A percentile compares a stretch with the other conserved stretches of the same genome.
Conservation (phyloP, 2,888 invertebrate genomes). For the Trichopoda pennipes region DNA sequence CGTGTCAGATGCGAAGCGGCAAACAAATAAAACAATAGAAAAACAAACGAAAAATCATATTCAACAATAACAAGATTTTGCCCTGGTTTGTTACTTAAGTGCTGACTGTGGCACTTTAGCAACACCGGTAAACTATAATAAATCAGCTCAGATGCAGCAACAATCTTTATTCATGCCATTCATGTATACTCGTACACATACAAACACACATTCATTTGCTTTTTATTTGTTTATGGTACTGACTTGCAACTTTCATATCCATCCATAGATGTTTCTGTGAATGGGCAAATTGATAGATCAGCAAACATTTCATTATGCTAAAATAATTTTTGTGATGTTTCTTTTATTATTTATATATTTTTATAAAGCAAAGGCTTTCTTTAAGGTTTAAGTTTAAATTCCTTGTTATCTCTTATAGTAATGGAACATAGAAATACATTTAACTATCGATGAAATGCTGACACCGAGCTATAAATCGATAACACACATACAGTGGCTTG, state of each 20-base stretch:
- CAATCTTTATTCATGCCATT: constrained; percentile 12
- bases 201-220: background rate
- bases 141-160: constrained; percentile 56
- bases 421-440: too few relatives aligned
- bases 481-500: too few relatives aligned
- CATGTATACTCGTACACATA: background rate
- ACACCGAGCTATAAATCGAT: too few relatives aligned
- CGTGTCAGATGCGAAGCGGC: constrained; percentile 55
- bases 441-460: too few relatives aligned
- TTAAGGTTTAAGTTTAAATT: too few relatives aligned
- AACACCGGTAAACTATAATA: constrained; percentile 67
- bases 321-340: constrained; percentile 15
- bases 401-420: too few relatives aligned
- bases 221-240: constrained; percentile 28
- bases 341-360: constrained; percentile 21
- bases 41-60: constrained; percentile 33
- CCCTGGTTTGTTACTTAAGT: constrained; percentile 65
- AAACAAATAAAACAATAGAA: constrained; percentile 31
- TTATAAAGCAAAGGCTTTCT: background rate
- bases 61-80: constrained; percentile 54
- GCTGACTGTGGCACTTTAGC: constrained; percentile 68
- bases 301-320: constrained; percentile 34
- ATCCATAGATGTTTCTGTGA: constrained; percentile 26
- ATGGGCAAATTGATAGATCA: constrained; percentile 26
- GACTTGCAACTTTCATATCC: constrained; percentile 29